Percentiles rank a stretch among this genome's conserved stretches.
Conservation (phyloP, 2,113 vertebrate species). For the Xiphorhynchus elegans region DNA sequence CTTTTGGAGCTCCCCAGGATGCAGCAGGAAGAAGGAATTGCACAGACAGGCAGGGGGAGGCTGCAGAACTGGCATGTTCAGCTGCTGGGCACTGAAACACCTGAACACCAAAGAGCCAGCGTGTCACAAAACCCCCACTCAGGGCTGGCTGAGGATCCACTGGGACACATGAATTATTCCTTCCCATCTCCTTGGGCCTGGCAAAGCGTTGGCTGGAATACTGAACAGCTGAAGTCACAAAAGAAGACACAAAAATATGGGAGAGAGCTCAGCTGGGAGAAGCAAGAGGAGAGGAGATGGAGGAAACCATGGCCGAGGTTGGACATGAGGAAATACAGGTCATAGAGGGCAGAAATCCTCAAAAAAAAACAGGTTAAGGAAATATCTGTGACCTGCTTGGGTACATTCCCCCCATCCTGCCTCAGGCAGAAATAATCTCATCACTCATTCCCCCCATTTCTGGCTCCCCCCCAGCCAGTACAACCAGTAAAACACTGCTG, state of each 20-base stretch:
- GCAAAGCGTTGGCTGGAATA: not conserved
- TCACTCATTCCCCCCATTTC: not conserved
- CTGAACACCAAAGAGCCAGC: not conserved
- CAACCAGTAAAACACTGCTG: not conserved
- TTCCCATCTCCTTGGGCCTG: not conserved
- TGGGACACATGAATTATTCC: not conserved
- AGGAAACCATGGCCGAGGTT: not conserved
- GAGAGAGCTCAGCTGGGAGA: not conserved
- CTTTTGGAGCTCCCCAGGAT: rapidly evolving
- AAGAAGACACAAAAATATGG: rapidly evolving
- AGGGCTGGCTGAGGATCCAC: not conserved
- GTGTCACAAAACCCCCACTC: rapidly evolving
- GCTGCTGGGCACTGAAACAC: not conserved
- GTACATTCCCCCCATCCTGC: not conserved
- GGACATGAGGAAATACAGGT: not conserved
- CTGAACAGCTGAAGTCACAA: not conserved
- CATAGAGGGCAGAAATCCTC: not conserved
- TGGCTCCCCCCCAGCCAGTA: not conserved
- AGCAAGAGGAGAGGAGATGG: not conserved
- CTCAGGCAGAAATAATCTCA: not conserved
- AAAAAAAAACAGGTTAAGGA: not conserved
- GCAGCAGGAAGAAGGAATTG: not conserved
- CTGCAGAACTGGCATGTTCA: not conserved
- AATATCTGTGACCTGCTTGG: not conserved
- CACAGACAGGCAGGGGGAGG: not conserved